Evolutionary conservation across 1,140 invertebrate species (phyloP).

Genomic region (Spodoptera litura): DNA sequence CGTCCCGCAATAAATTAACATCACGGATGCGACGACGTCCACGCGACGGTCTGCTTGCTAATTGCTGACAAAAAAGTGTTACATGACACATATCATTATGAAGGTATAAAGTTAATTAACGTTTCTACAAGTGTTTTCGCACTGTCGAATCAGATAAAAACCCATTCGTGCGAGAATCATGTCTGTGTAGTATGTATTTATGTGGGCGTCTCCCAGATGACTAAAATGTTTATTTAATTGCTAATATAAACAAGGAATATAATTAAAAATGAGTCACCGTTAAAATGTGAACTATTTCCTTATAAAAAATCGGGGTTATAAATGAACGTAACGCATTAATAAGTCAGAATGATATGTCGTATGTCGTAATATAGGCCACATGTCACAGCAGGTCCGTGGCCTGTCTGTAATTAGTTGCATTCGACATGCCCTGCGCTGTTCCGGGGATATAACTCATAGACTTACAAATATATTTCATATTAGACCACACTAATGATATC

Average conservation of each 20-base stretch:
- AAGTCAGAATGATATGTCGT: constrained; percentile 44
- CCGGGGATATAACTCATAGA: constrained; percentile 59
- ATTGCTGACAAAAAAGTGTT: constrained; percentile 52
- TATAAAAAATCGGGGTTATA: constrained; percentile 28
- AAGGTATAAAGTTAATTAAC: constrained; percentile 14
- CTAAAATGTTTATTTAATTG: constrained; percentile 10
- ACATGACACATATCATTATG: background rate
- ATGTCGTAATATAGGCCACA: constrained; percentile 58
- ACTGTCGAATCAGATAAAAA: background rate
- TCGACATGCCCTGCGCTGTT: constrained; percentile 69
- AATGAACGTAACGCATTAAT: constrained; percentile 40
- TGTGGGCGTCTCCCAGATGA: background rate
- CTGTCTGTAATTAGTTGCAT: constrained; percentile 74
- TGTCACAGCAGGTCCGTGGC: constrained; percentile 65
- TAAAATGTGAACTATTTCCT: constrained; percentile 24
- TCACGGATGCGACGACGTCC: constrained; percentile 64
- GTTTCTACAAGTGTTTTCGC: constrained; percentile 27
- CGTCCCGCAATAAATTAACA: constrained; percentile 67
- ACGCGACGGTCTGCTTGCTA: constrained; percentile 67
- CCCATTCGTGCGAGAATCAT: too few relatives aligned
- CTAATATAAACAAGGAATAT: background rate
- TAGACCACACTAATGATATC: constrained; percentile 49
- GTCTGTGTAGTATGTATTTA: background rate
- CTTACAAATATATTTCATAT: constrained; percentile 50
- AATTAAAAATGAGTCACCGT: constrained; percentile 6